phyloP scores from a whole-genome alignment of 2,888 invertebrate species.

The Pardosa pseudoannulata region DNA sequence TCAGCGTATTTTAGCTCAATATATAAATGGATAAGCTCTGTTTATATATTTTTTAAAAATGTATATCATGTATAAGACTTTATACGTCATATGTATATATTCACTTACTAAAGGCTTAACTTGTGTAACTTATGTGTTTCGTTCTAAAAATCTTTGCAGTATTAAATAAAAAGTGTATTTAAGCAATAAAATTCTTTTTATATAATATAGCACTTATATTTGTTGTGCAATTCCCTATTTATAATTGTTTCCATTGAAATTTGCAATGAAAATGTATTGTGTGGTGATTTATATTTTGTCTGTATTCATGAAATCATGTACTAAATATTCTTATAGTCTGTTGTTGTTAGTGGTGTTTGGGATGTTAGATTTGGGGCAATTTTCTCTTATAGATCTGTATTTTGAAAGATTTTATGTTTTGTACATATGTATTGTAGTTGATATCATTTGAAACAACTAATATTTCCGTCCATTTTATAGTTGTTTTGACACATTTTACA shows the following conservation, averaged over 20 bases:
- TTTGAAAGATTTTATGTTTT: no score
- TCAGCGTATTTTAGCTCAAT: no score
- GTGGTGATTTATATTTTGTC: no score
- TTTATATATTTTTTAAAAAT: no score
- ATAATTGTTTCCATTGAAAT: not conserved
- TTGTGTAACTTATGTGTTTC: not conserved
- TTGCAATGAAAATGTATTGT: no score
- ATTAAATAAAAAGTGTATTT: slow-evolving; percentile 6
- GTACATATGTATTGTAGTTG: no score
- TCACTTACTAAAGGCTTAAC: not conserved
- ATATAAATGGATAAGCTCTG: no score
- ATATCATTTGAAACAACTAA: no score
- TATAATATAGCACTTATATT: not conserved
- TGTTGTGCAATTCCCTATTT: not conserved
- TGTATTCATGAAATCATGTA: no score
- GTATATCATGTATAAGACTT: no score
- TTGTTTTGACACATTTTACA: not conserved
- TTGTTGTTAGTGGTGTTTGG: not conserved
- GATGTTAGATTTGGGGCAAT: not conserved
- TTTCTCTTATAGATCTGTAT: no score
- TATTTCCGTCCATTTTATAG: no score
- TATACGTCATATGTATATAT: not conserved
- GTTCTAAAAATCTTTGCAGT: not conserved
- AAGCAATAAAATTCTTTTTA: slow-evolving; percentile 3
- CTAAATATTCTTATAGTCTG: not conserved